These are phyloP conservation scores for Numenius arquata DNA, from an alignment of 2,113 vertebrate genomes.

Conservation along the genomic window DNA sequence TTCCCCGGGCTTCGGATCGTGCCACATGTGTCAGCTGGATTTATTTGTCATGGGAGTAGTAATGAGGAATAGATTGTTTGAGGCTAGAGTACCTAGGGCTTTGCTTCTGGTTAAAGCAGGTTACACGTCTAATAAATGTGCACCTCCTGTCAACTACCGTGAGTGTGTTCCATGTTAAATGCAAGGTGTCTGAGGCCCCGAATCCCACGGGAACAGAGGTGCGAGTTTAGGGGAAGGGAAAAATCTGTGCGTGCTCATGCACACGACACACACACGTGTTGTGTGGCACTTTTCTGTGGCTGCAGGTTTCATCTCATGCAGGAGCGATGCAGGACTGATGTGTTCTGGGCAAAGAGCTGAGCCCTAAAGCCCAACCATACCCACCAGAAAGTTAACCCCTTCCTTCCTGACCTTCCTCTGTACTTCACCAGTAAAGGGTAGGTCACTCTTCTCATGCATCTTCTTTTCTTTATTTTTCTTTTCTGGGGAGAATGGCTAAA, in stretches of 20 bases:
- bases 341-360: not conserved
- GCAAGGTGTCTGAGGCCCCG: not conserved
- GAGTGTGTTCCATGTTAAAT: not conserved
- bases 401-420: not conserved
- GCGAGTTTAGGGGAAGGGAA: not conserved
- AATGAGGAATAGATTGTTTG: not conserved
- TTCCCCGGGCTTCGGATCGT: not conserved
- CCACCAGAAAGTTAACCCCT: not conserved
- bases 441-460: not conserved
- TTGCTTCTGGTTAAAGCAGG: not conserved
- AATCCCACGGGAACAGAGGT: not conserved
- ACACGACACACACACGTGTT: fast-evolving
- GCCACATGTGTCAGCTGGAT: not conserved
- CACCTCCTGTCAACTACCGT: not conserved
- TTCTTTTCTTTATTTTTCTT: not conserved
- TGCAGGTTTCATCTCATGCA: not conserved
- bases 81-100: not conserved
- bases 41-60: not conserved
- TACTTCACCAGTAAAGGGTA: not conserved
- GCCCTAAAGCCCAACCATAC: not conserved
- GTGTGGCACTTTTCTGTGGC: not conserved
- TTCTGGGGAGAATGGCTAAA: not conserved
- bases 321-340: not conserved
- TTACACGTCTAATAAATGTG: not conserved
- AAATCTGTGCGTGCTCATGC: not conserved